phyloP scores from a whole-genome alignment of 2,113 vertebrate genomes.

The Otocyon megalotis region DNA sequence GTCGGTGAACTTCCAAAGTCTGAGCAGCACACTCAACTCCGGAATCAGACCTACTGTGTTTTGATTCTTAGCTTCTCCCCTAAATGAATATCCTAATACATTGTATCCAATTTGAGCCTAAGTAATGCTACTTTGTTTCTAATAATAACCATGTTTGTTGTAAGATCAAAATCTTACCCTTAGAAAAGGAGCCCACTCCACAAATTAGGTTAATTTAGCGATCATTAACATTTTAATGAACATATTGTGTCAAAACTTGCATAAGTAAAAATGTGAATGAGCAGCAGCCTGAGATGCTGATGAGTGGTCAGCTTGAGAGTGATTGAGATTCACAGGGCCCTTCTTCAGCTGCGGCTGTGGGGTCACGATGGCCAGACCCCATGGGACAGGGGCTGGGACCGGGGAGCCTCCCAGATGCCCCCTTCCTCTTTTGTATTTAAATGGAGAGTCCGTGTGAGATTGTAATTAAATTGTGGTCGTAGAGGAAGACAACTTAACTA shows the following conservation, averaged over 20 bases:
- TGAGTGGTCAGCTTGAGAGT: not conserved
- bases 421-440: constrained; percentile 54
- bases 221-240: constrained; percentile 65
- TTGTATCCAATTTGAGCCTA: constrained; percentile 39
- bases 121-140: constrained; percentile 61
- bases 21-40: not conserved
- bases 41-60: not conserved
- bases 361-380: not conserved
- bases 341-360: not conserved
- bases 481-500: constrained; percentile 82
- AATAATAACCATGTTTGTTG: constrained; percentile 55
- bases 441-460: constrained; percentile 48
- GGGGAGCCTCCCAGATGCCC: accelerated
- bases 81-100: not conserved
- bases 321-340: not conserved
- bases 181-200: constrained; percentile 29
- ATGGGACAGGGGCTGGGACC: too few species aligned
- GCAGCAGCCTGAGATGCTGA: not conserved
- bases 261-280: constrained; percentile 38
- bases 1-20: not conserved
- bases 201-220: constrained; percentile 50
- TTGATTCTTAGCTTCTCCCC: not conserved
- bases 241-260: not conserved
- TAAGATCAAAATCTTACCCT: constrained; percentile 69
- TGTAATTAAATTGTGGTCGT: constrained; percentile 78